These are phyloP conservation scores for Drosophila nigrodunni DNA, from an alignment of 1,140 invertebrate species.

Conservation along the genomic window DNA sequence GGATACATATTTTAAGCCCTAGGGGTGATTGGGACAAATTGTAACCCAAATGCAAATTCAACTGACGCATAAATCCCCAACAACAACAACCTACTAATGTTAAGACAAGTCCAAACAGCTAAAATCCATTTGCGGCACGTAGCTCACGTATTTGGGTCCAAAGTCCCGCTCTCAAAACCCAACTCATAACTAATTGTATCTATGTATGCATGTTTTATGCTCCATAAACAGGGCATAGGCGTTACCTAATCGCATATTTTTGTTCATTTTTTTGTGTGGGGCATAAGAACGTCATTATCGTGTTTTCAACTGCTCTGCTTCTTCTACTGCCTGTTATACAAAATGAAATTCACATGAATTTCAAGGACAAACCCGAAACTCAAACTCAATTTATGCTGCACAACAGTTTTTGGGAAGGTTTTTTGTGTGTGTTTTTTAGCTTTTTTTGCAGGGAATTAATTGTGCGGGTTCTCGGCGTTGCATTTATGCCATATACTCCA, in stretches of 20 bases:
- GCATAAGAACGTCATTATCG: slow-evolving; percentile 17
- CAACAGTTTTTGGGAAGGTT: slow-evolving; percentile 42
- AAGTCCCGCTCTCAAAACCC: slow-evolving; percentile 4
- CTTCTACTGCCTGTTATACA: slow-evolving; percentile 38
- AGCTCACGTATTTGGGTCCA: slow-evolving; percentile 36
- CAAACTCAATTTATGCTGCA: slow-evolving; percentile 25
- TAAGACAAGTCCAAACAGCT: not conserved
- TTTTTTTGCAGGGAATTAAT: slow-evolving; percentile 67
- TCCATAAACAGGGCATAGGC: slow-evolving; percentile 12
- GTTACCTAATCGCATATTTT: slow-evolving; percentile 21
- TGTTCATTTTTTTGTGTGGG: not conserved
- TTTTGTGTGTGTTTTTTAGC: slow-evolving; percentile 28
- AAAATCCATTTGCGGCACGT: slow-evolving; percentile 55
- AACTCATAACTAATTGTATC: not conserved
- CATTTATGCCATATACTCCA: slow-evolving; percentile 43
- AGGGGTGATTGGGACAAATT: not conserved
- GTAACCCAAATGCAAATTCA: slow-evolving; percentile 46
- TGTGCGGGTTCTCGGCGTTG: slow-evolving; percentile 71
- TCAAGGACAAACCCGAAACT: slow-evolving; percentile 73
- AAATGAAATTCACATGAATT: slow-evolving; percentile 81
- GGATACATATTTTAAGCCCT: slow-evolving; percentile 15
- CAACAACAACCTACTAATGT: not conserved
- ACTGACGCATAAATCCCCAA: slow-evolving; percentile 32
- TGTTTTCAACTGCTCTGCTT: slow-evolving; percentile 2
- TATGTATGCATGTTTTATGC: not conserved